These are phyloP conservation scores for Petrocephalus schoutedeni DNA, from an alignment of 2,797 vertebrate species.

Conservation along the genomic window DNA sequence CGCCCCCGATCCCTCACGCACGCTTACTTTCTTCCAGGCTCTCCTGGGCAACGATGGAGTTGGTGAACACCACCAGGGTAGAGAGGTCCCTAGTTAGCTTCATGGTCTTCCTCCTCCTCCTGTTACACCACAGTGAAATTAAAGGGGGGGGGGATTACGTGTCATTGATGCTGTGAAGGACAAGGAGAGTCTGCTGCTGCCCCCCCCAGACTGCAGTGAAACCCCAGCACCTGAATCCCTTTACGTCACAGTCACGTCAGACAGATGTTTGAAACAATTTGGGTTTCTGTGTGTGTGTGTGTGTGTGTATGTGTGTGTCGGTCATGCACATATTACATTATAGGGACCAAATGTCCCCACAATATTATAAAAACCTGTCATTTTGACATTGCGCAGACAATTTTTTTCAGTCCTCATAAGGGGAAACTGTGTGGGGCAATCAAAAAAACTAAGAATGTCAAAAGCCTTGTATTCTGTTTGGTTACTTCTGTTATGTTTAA, in stretches of 20 bases:
- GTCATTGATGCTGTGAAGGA: not conserved
- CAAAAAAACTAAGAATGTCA: not conserved
- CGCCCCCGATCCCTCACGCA: not conserved
- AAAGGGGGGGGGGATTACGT: conserved; percentile 1
- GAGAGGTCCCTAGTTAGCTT: conserved; percentile 93
- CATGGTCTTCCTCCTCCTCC: conserved; percentile 87
- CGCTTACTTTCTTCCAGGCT: conserved; percentile 83
- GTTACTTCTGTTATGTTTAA: not conserved
- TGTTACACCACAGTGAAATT: conserved; percentile 33
- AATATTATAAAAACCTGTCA: not conserved
- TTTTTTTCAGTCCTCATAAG: not conserved
- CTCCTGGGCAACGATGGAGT: conserved; percentile 89
- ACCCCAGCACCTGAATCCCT: not conserved
- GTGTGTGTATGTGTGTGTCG: too few relatives aligned
- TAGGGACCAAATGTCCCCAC: not conserved
- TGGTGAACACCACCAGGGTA: conserved; percentile 90
- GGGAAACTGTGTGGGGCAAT: not conserved
- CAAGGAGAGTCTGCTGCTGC: not conserved
- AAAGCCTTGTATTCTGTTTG: not conserved
- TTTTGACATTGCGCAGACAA: not conserved
- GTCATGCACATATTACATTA: not conserved
- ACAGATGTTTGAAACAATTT: not conserved
- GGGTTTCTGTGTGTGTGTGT: not conserved
- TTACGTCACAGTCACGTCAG: not conserved
- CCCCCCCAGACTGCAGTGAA: not conserved